Base-by-base conservation (phyloP, 2,797 vertebrate genomes). In the Diceros bicornis region DNA sequence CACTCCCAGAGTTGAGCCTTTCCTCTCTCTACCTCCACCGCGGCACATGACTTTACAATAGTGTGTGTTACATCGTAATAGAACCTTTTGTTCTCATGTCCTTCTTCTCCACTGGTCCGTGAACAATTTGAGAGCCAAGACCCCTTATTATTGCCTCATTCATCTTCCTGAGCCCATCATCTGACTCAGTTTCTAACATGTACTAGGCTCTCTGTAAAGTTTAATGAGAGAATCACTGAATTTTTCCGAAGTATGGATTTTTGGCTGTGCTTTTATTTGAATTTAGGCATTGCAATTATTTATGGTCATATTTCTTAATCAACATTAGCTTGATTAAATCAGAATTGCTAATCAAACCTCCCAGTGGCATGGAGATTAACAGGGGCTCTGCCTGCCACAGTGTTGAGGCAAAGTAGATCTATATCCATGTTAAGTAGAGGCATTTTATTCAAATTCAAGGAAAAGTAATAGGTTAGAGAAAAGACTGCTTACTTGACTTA, bases 401-500 rank as follows among this genome's bases (percentile, higher is more conserved):
- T 20, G 17, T n/a, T 57, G 61, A 94, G 62, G 41, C n/a, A 85
- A 83, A 74, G 37, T n/a, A 61, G 55, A 66, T 50, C 34, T 47
- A 17, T 44, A 23, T 79, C 71, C 68, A 1, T 12, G 3, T 57
- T 57, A 84, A 57, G 41, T 29, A 62, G 83, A 92, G n/a, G 57
- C 57, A 64, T 84, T 90, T 92, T 61, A 91, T 91, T 94, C 68
- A 90, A 41, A 37, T 94, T 47, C 68, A 91, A 66, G 17, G 69
- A 52, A 41, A 92, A 95, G 91, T 68, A 94, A 91, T 71, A 86
- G 64, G 14, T 21, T 75, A 79, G 71, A 85, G 83, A 78, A 94
- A 96, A 74, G 72, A 93, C 34, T 61, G 68, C 59, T 96, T 95
- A 41, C 93, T 94, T 95, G 79, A 93, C 50, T 96, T 96, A 69